Conservation (phyloP, 2,888 invertebrate species). For the Nezara viridula region DNA sequence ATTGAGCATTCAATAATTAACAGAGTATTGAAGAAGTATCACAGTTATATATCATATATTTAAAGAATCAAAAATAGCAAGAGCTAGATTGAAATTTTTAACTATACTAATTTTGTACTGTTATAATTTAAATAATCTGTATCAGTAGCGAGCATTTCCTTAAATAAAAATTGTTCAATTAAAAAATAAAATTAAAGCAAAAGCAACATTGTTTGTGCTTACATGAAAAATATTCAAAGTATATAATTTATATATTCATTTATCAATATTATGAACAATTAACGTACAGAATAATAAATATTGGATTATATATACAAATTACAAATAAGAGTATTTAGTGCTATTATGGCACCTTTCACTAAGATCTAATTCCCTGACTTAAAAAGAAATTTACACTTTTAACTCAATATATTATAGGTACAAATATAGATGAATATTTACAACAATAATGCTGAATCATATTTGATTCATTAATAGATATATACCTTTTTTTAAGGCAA, state of each 20-base stretch:
- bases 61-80: slow-evolving; percentile 7
- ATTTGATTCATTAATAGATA: slow-evolving; percentile 10
- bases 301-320: slow-evolving; percentile 31
- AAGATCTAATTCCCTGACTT: slow-evolving; percentile 55
- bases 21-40: slow-evolving; percentile 33
- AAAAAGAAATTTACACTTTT: slow-evolving; percentile 52
- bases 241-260: slow-evolving; percentile 41
- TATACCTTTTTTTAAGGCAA: slow-evolving; percentile 52
- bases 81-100: not conserved
- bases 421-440: slow-evolving; percentile 19
- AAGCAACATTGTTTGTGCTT: not conserved
- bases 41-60: slow-evolving; percentile 1
- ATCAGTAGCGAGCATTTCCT: not conserved
- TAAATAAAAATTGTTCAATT: slow-evolving; percentile 24
- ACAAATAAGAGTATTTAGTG: slow-evolving; percentile 54
- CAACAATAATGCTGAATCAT: slow-evolving; percentile 38
- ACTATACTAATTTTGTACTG: slow-evolving; percentile 43
- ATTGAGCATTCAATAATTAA: slow-evolving; percentile 36
- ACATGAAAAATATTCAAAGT: slow-evolving; percentile 30
- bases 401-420: slow-evolving; percentile 12
- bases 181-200: slow-evolving; percentile 25
- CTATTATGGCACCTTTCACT: slow-evolving; percentile 56
- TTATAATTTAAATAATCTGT: slow-evolving; percentile 36
- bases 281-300: slow-evolving; percentile 54
- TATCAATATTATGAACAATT: slow-evolving; percentile 33